Base-by-base conservation (phyloP, 2,888 invertebrate species). In the Noctua comes region DNA sequence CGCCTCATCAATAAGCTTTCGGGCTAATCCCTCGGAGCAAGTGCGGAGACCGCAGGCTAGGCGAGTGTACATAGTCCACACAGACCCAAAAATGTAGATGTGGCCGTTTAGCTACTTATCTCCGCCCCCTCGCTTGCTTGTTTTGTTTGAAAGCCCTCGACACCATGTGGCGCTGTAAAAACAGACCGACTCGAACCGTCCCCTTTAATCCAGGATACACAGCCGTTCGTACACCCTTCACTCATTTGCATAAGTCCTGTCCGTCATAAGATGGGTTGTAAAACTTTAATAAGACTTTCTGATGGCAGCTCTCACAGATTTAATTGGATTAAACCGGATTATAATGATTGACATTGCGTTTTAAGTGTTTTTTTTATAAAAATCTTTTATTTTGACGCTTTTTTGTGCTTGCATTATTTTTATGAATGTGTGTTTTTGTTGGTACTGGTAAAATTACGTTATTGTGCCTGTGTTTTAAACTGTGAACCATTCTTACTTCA, bases 161-260 rank as follows among this genome's bases (percentile, higher is more conserved):
- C 95, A 94, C 93, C 94, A 95, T 95, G 95, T 95, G 96, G 94
- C 91, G 90, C 91, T 94, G 94, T 95, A 95, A 95, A 96, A 96
- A 95, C 95, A 95, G 89, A 90, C 91, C 90, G 91, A 91, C 90
- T 91, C 90, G 90, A 86, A 86, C 92, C 92, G 88, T 90, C 91
- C 94, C 93, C 92, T 91, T 90, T 95, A 95, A 96, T 95, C 95
- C 95, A 90, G 93, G 92, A 90, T 91, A 91, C 93, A 83, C 86
- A 86, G 88, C 88, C 86, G 88, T 90, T 93, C 89, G 88, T 92
- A 91, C 92, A 94, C 95, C 95, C 95, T 94, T 94, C 93, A 93
- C 92, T 95, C 95, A 95, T 96, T 96, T 95, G 93, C 95, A 96
- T 96, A 95, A 95, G 94, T 95, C 95, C 95, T 93, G 93, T 94